Conservation (phyloP, 2,888 invertebrate genomes). For the Sipha maydis region DNA sequence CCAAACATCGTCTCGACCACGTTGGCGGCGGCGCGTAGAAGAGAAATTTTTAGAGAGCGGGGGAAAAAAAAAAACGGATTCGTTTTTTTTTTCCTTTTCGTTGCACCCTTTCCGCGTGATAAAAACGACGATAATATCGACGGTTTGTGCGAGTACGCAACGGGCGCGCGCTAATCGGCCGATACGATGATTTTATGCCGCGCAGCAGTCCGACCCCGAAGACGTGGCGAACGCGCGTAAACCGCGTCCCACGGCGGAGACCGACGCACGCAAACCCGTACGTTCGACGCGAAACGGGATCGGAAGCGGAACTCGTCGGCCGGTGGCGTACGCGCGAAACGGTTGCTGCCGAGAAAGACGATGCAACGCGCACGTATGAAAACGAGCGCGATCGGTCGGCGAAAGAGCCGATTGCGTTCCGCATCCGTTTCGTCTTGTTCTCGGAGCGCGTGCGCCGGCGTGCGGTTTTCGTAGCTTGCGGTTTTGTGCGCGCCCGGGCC, state of each 20-base stretch:
- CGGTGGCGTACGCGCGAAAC: neutral
- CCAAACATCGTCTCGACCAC: neutral
- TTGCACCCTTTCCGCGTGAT: neutral
- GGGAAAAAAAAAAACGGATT: neutral
- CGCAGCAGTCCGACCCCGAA: no score
- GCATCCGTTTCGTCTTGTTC: neutral
- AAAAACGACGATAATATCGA: neutral
- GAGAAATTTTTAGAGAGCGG: neutral
- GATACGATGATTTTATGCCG: neutral
- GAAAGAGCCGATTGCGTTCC: neutral
- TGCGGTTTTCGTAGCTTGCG: slow-evolving; percentile 3
- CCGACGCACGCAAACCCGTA: no score
- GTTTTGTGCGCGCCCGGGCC: neutral
- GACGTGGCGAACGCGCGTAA: no score
- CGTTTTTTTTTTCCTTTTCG: neutral
- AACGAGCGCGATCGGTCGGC: neutral
- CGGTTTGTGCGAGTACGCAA: no score
- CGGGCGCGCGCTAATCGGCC: neutral
- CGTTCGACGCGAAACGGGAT: neutral
- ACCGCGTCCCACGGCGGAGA: no score
- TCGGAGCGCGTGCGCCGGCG: no score
- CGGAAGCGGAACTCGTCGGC: neutral
- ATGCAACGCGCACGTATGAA: neutral
- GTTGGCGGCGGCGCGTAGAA: neutral
- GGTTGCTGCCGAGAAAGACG: no score